Conservation (phyloP, 2,113 vertebrate genomes). For the Mobula birostris region DNA sequence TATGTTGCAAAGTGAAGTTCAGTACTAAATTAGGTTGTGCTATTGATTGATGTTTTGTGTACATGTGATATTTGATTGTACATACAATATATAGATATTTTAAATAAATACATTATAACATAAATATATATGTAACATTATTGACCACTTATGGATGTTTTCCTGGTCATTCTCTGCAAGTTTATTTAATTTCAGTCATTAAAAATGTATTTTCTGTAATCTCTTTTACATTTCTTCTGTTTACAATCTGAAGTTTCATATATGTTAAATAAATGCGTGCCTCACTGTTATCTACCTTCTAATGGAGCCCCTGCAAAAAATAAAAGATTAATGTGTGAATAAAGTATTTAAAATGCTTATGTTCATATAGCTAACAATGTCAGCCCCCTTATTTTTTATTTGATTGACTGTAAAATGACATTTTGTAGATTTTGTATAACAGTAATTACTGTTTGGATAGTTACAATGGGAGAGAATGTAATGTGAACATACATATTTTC, state of each 20-base stretch:
- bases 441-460: neutral
- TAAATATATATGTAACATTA: conserved; percentile 13
- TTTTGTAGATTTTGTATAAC: conserved; percentile 29
- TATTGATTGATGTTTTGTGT: conserved; percentile 16
- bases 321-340: conserved; percentile 22
- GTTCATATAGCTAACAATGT: neutral
- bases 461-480: conserved; percentile 12
- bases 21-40: conserved; percentile 12
- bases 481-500: conserved; percentile 9
- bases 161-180: neutral
- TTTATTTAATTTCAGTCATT: conserved; percentile 27
- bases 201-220: neutral
- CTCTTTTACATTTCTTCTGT: conserved; percentile 12
- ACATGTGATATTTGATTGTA: conserved; percentile 31
- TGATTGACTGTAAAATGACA: conserved; percentile 25
- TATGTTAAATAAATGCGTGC: conserved; percentile 15
- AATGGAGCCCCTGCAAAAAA: conserved; percentile 38
- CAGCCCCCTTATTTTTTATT: neutral
- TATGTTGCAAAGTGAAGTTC: neutral
- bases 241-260: conserved; percentile 25
- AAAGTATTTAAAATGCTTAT: conserved; percentile 15
- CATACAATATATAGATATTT: conserved; percentile 24
- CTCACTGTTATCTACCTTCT: conserved; percentile 34
- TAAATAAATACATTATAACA: conserved; percentile 17
- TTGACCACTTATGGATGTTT: neutral